A percentile compares a stretch with the other conserved stretches of the same genome.
Evolutionary conservation across 2,113 vertebrate species (phyloP).

Genomic region (Phasianus colchicus): DNA sequence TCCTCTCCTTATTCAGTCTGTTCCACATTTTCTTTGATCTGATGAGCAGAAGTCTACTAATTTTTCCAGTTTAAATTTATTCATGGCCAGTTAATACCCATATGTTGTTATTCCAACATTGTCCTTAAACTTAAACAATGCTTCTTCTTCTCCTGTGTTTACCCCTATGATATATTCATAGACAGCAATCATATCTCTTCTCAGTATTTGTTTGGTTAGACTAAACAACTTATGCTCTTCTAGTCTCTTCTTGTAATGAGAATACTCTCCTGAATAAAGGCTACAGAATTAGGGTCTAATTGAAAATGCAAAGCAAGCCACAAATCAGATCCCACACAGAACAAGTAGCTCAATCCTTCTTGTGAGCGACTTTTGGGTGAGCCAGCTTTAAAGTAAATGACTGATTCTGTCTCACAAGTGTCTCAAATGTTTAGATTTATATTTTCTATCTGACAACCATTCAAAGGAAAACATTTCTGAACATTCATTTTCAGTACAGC

Average conservation of each 20-base stretch:
- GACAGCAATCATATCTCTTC: conserved; percentile 15
- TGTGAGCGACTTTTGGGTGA: not conserved
- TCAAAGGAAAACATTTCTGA: not conserved
- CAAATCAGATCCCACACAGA: not conserved
- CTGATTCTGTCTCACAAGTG: not conserved
- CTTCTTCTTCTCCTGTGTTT: not conserved
- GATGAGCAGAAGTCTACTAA: not conserved
- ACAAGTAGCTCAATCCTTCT: not conserved
- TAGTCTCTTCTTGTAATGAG: conserved; percentile 14
- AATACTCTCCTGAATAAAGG: not conserved
- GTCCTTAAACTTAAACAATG: not conserved
- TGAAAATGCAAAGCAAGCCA: not conserved
- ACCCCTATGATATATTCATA: not conserved
- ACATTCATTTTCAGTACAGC: not conserved
- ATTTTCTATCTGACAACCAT: not conserved
- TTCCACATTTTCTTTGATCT: not conserved
- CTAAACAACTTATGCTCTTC: not conserved
- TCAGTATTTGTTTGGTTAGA: conserved; percentile 30
- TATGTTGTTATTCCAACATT: not conserved
- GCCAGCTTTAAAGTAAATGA: not conserved
- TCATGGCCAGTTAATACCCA: conserved; percentile 8
- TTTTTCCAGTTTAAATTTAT: conserved; percentile 19
- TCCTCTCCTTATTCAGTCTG: not conserved
- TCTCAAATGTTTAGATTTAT: not conserved
- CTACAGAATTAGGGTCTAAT: not conserved